Percentiles rank a stretch among this genome's conserved stretches.
These are phyloP conservation scores for Dicyrtomina minuta DNA, from an alignment of 2,888 invertebrate species.

Conservation along the genomic window DNA sequence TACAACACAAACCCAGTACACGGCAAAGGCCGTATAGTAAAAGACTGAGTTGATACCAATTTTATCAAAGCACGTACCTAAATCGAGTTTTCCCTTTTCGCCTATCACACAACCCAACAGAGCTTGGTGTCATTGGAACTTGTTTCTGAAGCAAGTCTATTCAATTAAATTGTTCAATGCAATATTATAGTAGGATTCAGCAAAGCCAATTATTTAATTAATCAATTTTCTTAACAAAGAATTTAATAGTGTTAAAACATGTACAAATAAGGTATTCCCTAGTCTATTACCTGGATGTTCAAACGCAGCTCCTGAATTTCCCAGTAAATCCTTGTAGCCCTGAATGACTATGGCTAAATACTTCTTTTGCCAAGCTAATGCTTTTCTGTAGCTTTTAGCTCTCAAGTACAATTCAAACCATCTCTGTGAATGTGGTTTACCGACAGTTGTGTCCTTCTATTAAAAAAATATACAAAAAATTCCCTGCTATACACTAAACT, in stretches of 20 bases:
- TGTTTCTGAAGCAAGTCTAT: conserved; percentile 40
- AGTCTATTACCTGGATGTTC: no score
- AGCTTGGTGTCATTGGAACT: conserved; percentile 43
- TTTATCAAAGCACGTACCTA: conserved; percentile 35
- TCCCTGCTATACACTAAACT: background rate
- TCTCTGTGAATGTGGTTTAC: background rate
- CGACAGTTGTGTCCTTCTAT: background rate
- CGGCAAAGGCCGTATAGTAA: conserved; percentile 7
- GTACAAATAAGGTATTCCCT: no score
- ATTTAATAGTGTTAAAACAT: no score
- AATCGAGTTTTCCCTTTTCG: conserved; percentile 33
- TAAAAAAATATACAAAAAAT: conserved; percentile 2
- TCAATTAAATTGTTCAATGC: no score
- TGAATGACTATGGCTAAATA: conserved; percentile 73
- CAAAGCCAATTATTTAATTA: no score
- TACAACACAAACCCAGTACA: background rate
- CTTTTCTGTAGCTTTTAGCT: conserved; percentile 81
- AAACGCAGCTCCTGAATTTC: conserved; percentile 30
- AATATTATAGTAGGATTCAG: no score
- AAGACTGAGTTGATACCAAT: background rate
- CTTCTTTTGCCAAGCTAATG: conserved; percentile 85
- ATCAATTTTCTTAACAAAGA: no score
- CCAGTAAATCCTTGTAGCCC: conserved; percentile 60
- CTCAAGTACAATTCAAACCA: conserved; percentile 63
- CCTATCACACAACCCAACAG: conserved; percentile 40